Base-by-base conservation (phyloP, 1,140 invertebrate genomes). In the Triops longicaudatus region DNA sequence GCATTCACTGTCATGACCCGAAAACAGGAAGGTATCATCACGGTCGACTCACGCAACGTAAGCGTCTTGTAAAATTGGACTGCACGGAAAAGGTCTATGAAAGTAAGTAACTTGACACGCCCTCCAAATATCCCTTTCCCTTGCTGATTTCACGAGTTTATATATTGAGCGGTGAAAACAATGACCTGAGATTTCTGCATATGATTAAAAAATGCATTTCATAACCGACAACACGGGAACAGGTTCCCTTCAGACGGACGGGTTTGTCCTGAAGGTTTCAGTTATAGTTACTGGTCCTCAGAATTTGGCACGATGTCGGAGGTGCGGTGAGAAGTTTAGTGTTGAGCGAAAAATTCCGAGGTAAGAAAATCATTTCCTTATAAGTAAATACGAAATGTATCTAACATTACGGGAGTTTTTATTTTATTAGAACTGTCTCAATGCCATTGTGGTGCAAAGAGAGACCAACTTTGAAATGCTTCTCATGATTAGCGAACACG, bases 161-260 rank as follows among this genome's bases (percentile, higher is more conserved):
- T 63, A n/a, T 63, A 17, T 4, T 14, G 50, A 22, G 17, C 22
- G n/a, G 4, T n/a, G 50, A 17, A 63, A 63, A 63, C 50, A 22
- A n/a, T 63, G n/a, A 63, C 50, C 50, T 63, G 50, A 63, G 17
- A 22, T 63, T n/a, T 63, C n/a, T 63, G 50, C n/a, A 63, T 63
- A 0, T 63, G 44, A 63, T 63, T 63, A 63, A 63, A 63, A 17
- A 17, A 3, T 50, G 7, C 2, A 37, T 37, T 63, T 63, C 50
- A 22, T 22, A 63, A n/a, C 17, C 50, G 4, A 22, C 17, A 7
- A 37, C 7, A 37, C 22, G 14, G 14, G n/a, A 63, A 63, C 50
- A n/a, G 50, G 50, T 63, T 63, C 50, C 50, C 17, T 63, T 17
- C 17, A 63, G 17, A 63, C 22, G 9, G 4, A 17, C 22, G 17